Evolutionary conservation across 2,888 invertebrate genomes (phyloP).

Genomic region (Apomyelois bistriatella): DNA sequence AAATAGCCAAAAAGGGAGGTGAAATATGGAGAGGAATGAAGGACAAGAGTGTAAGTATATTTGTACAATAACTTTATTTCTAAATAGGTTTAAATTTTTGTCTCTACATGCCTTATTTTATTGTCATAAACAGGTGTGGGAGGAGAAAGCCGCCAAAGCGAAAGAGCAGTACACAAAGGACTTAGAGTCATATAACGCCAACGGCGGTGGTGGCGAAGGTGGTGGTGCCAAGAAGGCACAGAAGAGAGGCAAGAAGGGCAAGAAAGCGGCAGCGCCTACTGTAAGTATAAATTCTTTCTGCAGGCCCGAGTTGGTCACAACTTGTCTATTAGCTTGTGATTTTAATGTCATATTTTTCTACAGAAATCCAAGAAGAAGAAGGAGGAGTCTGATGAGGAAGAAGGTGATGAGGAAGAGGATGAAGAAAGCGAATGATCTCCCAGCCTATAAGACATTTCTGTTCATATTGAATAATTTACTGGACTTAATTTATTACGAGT

Average conservation of each 20-base stretch:
- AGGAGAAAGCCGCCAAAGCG: slow-evolving; percentile 91
- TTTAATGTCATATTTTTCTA: slow-evolving; percentile 14
- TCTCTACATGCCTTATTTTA: too few relatives aligned
- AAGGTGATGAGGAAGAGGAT: slow-evolving; percentile 82
- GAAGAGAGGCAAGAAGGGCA: slow-evolving; percentile 79
- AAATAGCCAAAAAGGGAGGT: slow-evolving; percentile 96
- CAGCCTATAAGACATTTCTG: slow-evolving; percentile 61
- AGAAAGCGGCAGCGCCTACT: slow-evolving; percentile 65
- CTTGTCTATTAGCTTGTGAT: too few relatives aligned
- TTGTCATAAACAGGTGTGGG: slow-evolving; percentile 86
- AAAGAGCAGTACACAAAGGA: slow-evolving; percentile 94
- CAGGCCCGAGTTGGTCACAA: too few relatives aligned
- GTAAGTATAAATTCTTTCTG: slow-evolving; percentile 40
- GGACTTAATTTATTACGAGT: slow-evolving; percentile 80
- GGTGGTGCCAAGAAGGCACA: slow-evolving; percentile 76
- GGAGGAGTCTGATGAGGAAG: slow-evolving; percentile 83
- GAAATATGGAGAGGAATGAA: slow-evolving; percentile 96
- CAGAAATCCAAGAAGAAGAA: slow-evolving; percentile 80
- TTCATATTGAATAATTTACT: slow-evolving; percentile 79
- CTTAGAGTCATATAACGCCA: slow-evolving; percentile 93
- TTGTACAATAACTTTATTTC: slow-evolving; percentile 13
- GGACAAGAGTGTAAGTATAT: slow-evolving; percentile 87
- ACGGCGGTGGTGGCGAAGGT: slow-evolving; percentile 83
- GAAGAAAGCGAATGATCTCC: slow-evolving; percentile 84
- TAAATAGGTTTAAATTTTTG: not conserved